Conservation (phyloP, 2,113 vertebrate genomes). For the Paradisaea rubra region DNA sequence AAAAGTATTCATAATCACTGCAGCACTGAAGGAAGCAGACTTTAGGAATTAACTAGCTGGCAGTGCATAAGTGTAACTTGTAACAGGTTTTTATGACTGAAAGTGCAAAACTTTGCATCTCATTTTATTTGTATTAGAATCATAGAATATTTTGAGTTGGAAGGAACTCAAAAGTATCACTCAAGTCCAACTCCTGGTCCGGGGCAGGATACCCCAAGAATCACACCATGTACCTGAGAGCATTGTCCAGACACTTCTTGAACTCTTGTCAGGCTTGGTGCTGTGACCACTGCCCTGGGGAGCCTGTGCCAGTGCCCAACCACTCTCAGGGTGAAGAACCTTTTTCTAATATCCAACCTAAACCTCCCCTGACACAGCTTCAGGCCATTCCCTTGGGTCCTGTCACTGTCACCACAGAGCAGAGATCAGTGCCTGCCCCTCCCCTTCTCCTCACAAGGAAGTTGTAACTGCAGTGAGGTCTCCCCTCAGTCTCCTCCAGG, state of each 20-base stretch:
- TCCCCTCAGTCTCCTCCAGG: background rate
- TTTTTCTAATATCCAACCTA: no score
- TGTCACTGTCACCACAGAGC: background rate
- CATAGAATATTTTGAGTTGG: background rate
- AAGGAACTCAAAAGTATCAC: background rate
- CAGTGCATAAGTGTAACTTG: background rate
- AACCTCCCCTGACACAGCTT: background rate
- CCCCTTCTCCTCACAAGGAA: fast-evolving
- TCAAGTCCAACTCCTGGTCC: background rate
- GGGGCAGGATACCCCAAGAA: background rate
- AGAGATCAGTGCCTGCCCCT: background rate
- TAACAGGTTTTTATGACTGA: background rate
- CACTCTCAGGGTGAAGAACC: background rate
- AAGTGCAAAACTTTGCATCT: background rate
- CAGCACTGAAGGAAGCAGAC: background rate
- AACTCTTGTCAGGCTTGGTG: background rate
- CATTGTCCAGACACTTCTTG: background rate
- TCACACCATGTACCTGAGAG: background rate
- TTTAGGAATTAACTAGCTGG: background rate
- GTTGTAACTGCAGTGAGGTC: background rate
- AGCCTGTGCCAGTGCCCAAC: background rate
- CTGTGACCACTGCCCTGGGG: background rate
- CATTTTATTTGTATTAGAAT: background rate
- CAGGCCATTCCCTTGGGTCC: background rate
- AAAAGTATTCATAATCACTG: background rate